Evolutionary conservation across 92 coral and sea anemone genomes (phyloP), one percentile per base, ranked within the genome.

Genomic region (Epizoanthus illoricatus): DNA sequence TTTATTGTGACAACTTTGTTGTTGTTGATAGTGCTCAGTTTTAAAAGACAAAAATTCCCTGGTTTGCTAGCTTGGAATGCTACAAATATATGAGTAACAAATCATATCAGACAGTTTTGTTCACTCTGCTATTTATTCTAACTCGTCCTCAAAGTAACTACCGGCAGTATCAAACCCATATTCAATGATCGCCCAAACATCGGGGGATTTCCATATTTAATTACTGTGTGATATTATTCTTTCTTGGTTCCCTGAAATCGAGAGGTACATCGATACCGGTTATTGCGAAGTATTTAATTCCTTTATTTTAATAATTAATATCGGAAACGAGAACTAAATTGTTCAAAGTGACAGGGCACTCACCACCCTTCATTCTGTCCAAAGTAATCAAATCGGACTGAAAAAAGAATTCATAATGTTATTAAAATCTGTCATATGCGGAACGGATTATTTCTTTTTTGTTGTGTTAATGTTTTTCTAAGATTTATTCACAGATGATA

Each of bases 271-370:
- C 60, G 16, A 63, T 58, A 45, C 66, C 60, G 45, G 82, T 52
- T 52, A 59, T 78, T 63, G 71, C 71, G 20, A 13, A 78, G 60
- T 78, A 70, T 78, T 78, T 78, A 63, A 23, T 42, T 45, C 61
- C 23, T 78, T 28, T 43, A 52, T 41, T 78, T 78, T 64, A 64
- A 78, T 78, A 78, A 78, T 63, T 78, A 78, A 78, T 78, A 59
- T 78, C 82, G 71, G 82, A 78, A 78, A 78, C 71, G 69, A 78
- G 82, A 78, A 2, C 17, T 63, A 78, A 63, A 78, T 78, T 78
- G 62, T 61, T 3, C 16, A 43, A 78, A 75, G 17, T 78, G 82
- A 78, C 82, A 78, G 82, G 49, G 60, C 9, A 24, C 67, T 78
- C 69, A 42, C 57, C 39, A 43, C 71, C 82, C 49, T 78, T 54